phyloP scores from a whole-genome alignment of 2,113 vertebrate species.

The Petaurus breviceps region DNA sequence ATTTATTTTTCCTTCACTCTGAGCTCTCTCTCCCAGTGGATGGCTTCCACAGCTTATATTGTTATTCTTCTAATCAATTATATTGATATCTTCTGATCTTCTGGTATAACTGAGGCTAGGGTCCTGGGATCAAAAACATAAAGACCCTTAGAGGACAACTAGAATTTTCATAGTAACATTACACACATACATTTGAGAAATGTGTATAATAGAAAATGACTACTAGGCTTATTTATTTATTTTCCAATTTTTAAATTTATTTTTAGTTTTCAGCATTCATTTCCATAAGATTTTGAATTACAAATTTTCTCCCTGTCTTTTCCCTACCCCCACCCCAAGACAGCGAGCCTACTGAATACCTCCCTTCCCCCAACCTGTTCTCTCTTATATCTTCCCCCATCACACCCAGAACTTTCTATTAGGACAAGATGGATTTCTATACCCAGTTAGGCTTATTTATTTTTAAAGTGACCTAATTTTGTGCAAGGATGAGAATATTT shows the following conservation, averaged over 20 bases:
- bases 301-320: too few relatives aligned
- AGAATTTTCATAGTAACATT: background rate
- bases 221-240: background rate
- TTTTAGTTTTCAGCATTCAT: too few relatives aligned
- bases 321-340: too few relatives aligned
- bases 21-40: slow-evolving; percentile 31
- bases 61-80: background rate
- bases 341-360: too few relatives aligned
- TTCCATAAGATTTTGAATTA: too few relatives aligned
- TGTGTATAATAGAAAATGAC: background rate
- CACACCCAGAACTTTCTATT: too few relatives aligned
- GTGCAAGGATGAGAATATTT: background rate
- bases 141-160: background rate
- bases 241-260: too few relatives aligned
- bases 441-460: background rate
- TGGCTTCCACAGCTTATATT: background rate
- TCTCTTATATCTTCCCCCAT: too few relatives aligned
- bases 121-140: slow-evolving; percentile 3
- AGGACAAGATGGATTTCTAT: too few relatives aligned
- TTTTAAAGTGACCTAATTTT: background rate
- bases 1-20: slow-evolving; percentile 52
- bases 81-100: background rate
- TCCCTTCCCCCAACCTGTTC: too few relatives aligned
- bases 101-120: background rate
- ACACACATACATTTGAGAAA: background rate